Evolutionary conservation across 1,140 invertebrate species (phyloP).

Genomic region (Drosophila aff.): DNA sequence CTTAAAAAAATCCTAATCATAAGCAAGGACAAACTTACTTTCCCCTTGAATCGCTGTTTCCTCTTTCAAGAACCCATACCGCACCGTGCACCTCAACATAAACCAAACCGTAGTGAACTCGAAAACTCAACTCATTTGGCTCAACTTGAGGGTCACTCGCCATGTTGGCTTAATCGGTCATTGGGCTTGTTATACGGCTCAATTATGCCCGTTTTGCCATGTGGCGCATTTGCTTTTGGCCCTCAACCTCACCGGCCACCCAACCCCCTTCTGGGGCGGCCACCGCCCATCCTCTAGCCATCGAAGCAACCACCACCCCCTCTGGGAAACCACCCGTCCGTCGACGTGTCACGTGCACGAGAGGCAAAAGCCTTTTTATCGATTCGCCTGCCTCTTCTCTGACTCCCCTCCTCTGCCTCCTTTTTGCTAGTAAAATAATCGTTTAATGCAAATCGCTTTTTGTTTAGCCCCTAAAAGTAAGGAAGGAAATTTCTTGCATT

Average conservation of each 20-base stretch:
- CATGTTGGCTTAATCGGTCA: constrained; percentile 78
- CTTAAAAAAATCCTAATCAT: too few relatives aligned
- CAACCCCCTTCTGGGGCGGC: not conserved
- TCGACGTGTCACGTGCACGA: constrained; percentile 62
- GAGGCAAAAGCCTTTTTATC: constrained; percentile 69
- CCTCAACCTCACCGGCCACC: not conserved
- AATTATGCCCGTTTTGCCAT: constrained; percentile 79
- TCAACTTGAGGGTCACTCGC: constrained; percentile 49
- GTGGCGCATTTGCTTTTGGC: constrained; percentile 64
- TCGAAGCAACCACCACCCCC: not conserved
- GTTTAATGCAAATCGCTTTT: constrained; percentile 75
- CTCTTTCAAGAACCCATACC: not conserved
- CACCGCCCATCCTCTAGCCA: not conserved
- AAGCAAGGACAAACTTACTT: not conserved
- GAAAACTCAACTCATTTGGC: constrained; percentile 37
- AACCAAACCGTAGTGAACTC: constrained; percentile 17
- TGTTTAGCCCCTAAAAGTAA: constrained; percentile 37
- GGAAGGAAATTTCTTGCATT: constrained; percentile 3
- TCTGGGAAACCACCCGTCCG: constrained; percentile 23
- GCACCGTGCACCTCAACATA: not conserved
- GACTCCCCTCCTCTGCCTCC: not conserved
- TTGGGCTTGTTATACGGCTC: constrained; percentile 81
- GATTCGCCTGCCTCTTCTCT: constrained; percentile 52
- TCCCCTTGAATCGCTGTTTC: not conserved
- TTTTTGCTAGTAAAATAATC: constrained; percentile 69